These are phyloP conservation scores for Phoxinus dragarum DNA, from an alignment of 2,797 vertebrate species.

Conservation along the genomic window DNA sequence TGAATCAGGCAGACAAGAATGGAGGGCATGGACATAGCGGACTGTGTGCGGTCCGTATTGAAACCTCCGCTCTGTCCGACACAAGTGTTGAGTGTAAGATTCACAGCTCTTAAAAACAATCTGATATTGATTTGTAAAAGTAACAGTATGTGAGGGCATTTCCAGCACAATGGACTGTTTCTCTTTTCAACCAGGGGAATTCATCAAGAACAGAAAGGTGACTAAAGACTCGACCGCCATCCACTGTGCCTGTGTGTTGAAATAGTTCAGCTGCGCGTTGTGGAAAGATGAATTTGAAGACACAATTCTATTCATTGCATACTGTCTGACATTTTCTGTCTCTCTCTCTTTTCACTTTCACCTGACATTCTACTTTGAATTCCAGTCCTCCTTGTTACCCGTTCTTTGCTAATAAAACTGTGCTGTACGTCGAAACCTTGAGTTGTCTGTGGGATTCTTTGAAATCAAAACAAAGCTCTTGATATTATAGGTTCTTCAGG, in stretches of 20 bases:
- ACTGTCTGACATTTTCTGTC: background rate
- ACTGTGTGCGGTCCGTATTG: constrained; percentile 54
- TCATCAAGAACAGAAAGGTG: constrained; percentile 23
- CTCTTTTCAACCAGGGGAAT: constrained; percentile 41
- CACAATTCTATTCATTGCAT: constrained; percentile 19
- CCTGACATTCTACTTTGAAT: background rate
- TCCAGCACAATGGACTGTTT: constrained; percentile 17
- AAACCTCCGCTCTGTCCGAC: constrained; percentile 30
- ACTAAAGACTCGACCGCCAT: constrained; percentile 6
- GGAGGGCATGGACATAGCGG: constrained; percentile 13
- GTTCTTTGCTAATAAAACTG: background rate
- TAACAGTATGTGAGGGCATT: constrained; percentile 56
- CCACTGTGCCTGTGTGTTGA: constrained; percentile 36
- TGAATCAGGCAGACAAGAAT: constrained; percentile 59
- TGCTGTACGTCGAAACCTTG: background rate
- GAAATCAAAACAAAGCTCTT: background rate
- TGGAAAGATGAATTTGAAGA: constrained; percentile 35
- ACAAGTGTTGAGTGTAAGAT: constrained; percentile 40
- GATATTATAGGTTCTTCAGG: background rate
- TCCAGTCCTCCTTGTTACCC: background rate
- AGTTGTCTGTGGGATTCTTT: background rate
- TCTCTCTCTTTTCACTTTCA: background rate
- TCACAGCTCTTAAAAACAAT: constrained; percentile 51
- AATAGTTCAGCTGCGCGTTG: constrained; percentile 30
- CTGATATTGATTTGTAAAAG: constrained; percentile 59